phyloP scores from a whole-genome alignment of 2,113 vertebrate species.

The Hymenochirus boettgeri region DNA sequence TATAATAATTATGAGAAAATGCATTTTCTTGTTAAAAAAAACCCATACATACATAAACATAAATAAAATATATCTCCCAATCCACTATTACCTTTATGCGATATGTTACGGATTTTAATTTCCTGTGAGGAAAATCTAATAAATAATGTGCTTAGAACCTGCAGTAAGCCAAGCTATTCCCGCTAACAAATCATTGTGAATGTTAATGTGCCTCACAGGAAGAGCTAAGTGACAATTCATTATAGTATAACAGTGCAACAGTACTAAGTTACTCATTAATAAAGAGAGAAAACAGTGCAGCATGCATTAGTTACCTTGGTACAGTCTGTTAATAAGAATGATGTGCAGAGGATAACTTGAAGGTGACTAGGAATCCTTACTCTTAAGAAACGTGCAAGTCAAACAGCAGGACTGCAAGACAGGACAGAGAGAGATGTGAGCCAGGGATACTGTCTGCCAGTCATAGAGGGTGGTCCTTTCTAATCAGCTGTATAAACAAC shows the following conservation, averaged over 20 bases:
- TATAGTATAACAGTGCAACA: background rate
- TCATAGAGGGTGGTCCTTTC: constrained; percentile 33
- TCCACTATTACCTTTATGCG: no score
- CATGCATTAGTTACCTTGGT: constrained; percentile 9
- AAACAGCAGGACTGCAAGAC: background rate
- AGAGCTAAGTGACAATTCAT: background rate
- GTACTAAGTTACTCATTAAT: background rate
- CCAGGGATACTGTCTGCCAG: constrained; percentile 20
- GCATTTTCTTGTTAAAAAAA: no score
- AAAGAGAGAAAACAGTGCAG: background rate
- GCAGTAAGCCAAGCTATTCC: no score
- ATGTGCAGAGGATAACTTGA: background rate
- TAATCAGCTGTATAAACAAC: constrained; percentile 24
- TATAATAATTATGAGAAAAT: no score
- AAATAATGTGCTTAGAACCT: no score
- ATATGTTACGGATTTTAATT: no score
- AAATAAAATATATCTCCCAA: no score
- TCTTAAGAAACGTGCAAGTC: background rate
- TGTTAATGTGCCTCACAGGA: background rate
- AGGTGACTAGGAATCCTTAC: background rate
- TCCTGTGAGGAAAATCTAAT: no score
- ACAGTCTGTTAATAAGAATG: background rate
- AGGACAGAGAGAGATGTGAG: constrained; percentile 25
- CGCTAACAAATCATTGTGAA: no score
- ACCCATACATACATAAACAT: no score